Evolutionary conservation across 2,797 vertebrate species (phyloP), one percentile per base, ranked within the genome.

Genomic region (Gallinago stenura): DNA sequence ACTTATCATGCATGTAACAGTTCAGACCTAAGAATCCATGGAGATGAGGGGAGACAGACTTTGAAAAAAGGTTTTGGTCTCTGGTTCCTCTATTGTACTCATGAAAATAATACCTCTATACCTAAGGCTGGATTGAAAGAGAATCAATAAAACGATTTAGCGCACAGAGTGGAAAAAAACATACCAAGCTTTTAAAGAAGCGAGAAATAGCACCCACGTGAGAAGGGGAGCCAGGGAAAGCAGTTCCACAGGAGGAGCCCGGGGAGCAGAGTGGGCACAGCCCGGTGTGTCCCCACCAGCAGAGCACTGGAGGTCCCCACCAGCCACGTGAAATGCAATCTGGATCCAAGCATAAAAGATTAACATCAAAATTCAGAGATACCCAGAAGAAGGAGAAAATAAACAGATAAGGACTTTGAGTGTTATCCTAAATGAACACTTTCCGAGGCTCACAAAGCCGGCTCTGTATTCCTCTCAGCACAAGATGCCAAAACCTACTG

Each of bases 281-380:
- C 9, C 22, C 0, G 0, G 18, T 1, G 6, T 20, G 37, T 31
- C 68, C 71, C 6, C 4, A 14, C 15, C 31, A 31, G n/a, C 35
- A 12, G 2, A 0, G 9, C 0, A 0, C 51, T 15, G 22, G 14
- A 12, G 57, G 57, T n/a, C 8, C 21, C 46, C 12, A 46, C 21
- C 5, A 83, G 26, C 17, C 60, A 33, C 16, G 6, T 10, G 20
- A 46, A 61, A 39, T 24, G 26, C 30, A 56, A 33, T 5, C 39
- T 33, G 50, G 87, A 58, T 45, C 60, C 35, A 45, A 39, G 12
- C n/a, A 37, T 7, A 25, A 46, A 37, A 61, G 43, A 53, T 30
- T 5, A 61, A 25, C 58, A 28, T 20, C n/a, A 61, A 54, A 26
- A 62, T 56, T 51, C 62, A 78, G 46, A 81, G 46, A 30, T 60